These are phyloP conservation scores for Drosophila miranda DNA, from an alignment of 1,140 invertebrate genomes.

Conservation along the genomic window DNA sequence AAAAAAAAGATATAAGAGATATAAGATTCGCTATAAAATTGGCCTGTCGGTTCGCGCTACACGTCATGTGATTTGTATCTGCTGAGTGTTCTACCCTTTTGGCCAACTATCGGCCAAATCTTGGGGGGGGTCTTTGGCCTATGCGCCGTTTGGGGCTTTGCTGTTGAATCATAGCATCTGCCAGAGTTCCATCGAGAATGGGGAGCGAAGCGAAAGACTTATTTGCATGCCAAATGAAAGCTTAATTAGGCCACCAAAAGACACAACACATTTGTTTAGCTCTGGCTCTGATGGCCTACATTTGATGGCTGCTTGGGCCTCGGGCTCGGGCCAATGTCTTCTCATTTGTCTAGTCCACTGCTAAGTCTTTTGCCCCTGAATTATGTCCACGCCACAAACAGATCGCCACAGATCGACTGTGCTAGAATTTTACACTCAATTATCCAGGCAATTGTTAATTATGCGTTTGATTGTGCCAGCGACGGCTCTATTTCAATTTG, in stretches of 20 bases:
- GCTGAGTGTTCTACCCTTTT: too few species aligned
- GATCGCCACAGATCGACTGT: slow-evolving; percentile 14
- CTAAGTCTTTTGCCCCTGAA: slow-evolving; percentile 59
- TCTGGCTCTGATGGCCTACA: slow-evolving; percentile 37
- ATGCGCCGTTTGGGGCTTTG: slow-evolving; percentile 38
- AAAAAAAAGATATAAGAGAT: slow-evolving; percentile 14
- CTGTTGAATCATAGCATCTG: slow-evolving; percentile 33
- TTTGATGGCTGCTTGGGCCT: slow-evolving; percentile 5
- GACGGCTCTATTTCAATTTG: slow-evolving; percentile 56
- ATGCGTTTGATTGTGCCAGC: slow-evolving; percentile 53
- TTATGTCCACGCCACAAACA: slow-evolving; percentile 32
- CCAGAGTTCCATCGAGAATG: slow-evolving; percentile 35
- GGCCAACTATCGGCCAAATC: slow-evolving; percentile 13
- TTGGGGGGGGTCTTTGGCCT: slow-evolving; percentile 45
- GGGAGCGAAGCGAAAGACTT: slow-evolving; percentile 11
- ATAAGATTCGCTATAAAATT: slow-evolving; percentile 13
- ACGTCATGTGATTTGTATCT: slow-evolving; percentile 23
- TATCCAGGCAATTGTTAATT: slow-evolving; percentile 64
- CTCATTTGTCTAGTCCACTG: neutral
- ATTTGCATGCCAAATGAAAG: slow-evolving; percentile 56
- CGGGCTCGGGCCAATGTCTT: too few species aligned
- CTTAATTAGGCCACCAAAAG: slow-evolving; percentile 41
- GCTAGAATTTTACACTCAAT: slow-evolving; percentile 70
- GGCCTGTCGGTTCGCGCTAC: slow-evolving; percentile 7
- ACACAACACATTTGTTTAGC: neutral